Evolutionary conservation across 2,797 vertebrate genomes (phyloP).

Genomic region (Natrix natrix): DNA sequence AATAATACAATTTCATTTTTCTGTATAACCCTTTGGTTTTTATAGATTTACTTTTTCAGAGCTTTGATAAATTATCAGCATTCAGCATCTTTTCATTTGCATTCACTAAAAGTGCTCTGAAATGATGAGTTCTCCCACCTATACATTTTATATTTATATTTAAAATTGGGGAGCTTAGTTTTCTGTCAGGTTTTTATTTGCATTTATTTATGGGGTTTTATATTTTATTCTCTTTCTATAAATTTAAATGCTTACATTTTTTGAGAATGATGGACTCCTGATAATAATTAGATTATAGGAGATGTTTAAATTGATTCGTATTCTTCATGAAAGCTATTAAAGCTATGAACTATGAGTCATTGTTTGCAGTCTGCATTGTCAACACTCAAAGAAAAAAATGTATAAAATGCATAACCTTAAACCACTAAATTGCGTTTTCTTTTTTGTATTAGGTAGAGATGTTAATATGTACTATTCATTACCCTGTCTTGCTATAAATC

Average conservation of each 20-base stretch:
- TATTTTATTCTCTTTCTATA: constrained; percentile 15
- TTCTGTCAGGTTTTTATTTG: constrained; percentile 22
- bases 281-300: constrained; percentile 28
- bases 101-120: background rate
- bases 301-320: background rate
- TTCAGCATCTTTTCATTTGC: constrained; percentile 14
- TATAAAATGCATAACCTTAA: constrained; percentile 16
- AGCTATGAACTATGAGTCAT: constrained; percentile 7
- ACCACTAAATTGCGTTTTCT: constrained; percentile 5
- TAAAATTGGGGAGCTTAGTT: constrained; percentile 1
- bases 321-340: constrained; percentile 23
- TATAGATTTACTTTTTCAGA: constrained; percentile 26
- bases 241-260: constrained; percentile 21
- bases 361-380: constrained; percentile 14
- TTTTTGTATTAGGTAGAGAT: background rate
- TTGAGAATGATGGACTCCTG: constrained; percentile 18
- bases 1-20: constrained; percentile 13
- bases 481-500: constrained; percentile 4
- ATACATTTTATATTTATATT: constrained; percentile 14
- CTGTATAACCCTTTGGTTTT: constrained; percentile 20
- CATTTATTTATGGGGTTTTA: constrained; percentile 7
- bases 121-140: background rate
- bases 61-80: constrained; percentile 19
- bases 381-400: background rate
- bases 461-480: constrained; percentile 27